Conservation (phyloP, 2,888 invertebrate species). For the Drosophila hamatofila region DNA sequence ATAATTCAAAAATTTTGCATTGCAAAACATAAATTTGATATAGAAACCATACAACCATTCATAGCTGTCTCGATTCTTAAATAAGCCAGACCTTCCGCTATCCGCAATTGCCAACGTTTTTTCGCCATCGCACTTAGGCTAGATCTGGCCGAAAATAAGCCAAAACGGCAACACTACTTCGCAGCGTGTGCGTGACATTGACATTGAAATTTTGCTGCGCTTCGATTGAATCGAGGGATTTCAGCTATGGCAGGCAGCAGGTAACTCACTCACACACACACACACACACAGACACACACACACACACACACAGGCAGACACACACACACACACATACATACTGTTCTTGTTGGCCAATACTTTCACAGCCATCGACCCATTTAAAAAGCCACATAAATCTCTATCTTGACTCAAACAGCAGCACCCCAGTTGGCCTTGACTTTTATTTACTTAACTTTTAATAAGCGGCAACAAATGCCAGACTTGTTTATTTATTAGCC, state of each 20-base stretch:
- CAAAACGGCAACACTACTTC: too few relatives aligned
- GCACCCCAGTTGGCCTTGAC: conserved; percentile 66
- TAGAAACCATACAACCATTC: too few relatives aligned
- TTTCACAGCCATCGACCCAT: conserved; percentile 51
- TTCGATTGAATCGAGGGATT: conserved; percentile 19
- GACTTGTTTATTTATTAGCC: conserved; percentile 71
- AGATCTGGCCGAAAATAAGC: too few relatives aligned
- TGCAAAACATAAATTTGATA: too few relatives aligned
- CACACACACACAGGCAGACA: too few relatives aligned
- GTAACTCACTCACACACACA: too few relatives aligned
- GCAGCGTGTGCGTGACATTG: conserved; percentile 48
- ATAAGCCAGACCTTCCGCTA: too few relatives aligned
- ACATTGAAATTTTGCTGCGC: conserved; percentile 56
- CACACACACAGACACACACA: too few relatives aligned
- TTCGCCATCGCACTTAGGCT: too few relatives aligned
- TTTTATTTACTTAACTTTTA: conserved; percentile 69
- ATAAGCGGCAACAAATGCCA: conserved; percentile 46
- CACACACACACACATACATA: not conserved
- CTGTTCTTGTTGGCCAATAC: conserved; percentile 24
- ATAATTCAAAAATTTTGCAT: too few relatives aligned
- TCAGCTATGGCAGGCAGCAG: not conserved
- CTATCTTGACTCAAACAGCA: conserved; percentile 33
- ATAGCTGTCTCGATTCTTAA: too few relatives aligned
- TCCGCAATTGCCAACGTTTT: too few relatives aligned
- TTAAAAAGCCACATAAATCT: conserved; percentile 58